Conservation (phyloP, 2,888 invertebrate genomes). For the Lepidonotus clava region DNA sequence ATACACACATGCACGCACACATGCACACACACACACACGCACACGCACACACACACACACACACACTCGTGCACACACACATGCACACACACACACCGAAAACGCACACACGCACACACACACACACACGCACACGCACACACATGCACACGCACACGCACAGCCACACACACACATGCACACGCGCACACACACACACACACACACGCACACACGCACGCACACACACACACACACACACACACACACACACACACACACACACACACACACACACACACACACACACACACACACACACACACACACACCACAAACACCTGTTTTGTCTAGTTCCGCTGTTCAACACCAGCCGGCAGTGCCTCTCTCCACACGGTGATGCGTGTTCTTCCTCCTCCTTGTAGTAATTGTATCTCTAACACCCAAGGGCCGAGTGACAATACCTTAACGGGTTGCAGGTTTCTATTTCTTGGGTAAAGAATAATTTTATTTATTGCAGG, state of each 20-base stretch:
- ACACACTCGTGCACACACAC: background rate
- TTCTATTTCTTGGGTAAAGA: too few species aligned
- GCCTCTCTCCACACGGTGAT: too few species aligned
- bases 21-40: background rate
- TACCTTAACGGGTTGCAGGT: too few species aligned
- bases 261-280: background rate
- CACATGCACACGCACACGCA: background rate
- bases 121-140: background rate
- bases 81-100: background rate
- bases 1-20: background rate
- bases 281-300: background rate
- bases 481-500: too few species aligned
- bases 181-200: background rate
- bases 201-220: background rate
- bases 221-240: background rate
- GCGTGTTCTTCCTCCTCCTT: too few species aligned
- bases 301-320: background rate
- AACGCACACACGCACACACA: background rate
- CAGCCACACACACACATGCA: background rate
- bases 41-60: background rate
- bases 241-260: background rate
- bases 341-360: too few species aligned
- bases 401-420: too few species aligned
- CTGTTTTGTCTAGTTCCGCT: too few species aligned
- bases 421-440: too few species aligned